Evolutionary conservation across 2,113 vertebrate species (phyloP).

Genomic region (Nettapus auritus): DNA sequence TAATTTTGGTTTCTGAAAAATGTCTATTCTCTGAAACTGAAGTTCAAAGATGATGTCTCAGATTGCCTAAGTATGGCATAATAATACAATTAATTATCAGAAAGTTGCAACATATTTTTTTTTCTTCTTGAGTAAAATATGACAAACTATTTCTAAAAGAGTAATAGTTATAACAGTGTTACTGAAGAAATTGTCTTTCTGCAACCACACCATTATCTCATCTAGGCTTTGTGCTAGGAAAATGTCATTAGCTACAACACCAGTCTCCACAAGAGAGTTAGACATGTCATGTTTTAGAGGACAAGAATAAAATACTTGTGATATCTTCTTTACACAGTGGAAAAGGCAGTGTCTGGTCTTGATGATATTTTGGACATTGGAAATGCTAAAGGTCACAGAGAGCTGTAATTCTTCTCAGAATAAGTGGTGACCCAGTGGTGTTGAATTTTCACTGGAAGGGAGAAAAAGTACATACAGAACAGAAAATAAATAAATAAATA

Average conservation of each 20-base stretch:
- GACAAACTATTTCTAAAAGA: not conserved
- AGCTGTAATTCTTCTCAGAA: not conserved
- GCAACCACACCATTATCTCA: conserved; percentile 15
- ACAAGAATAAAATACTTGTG: not conserved
- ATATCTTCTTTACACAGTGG: not conserved
- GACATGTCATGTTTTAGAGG: not conserved
- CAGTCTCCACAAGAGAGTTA: not conserved
- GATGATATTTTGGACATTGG: not conserved
- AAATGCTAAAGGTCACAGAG: not conserved
- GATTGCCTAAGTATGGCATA: not conserved
- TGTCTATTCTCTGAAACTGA: not conserved
- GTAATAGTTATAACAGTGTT: not conserved
- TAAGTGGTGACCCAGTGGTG: not conserved
- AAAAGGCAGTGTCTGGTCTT: not conserved
- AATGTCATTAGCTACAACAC: not conserved
- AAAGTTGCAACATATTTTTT: not conserved
- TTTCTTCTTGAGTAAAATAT: not conserved
- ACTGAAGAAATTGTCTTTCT: not conserved
- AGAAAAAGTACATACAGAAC: not conserved
- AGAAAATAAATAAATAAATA: no score
- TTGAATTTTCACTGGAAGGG: not conserved
- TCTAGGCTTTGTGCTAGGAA: not conserved
- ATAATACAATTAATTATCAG: not conserved
- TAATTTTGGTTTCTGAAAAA: not conserved
- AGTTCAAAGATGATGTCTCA: not conserved